Evolutionary conservation across 2,113 vertebrate genomes (phyloP).

Genomic region (Burhinus bistriatus): DNA sequence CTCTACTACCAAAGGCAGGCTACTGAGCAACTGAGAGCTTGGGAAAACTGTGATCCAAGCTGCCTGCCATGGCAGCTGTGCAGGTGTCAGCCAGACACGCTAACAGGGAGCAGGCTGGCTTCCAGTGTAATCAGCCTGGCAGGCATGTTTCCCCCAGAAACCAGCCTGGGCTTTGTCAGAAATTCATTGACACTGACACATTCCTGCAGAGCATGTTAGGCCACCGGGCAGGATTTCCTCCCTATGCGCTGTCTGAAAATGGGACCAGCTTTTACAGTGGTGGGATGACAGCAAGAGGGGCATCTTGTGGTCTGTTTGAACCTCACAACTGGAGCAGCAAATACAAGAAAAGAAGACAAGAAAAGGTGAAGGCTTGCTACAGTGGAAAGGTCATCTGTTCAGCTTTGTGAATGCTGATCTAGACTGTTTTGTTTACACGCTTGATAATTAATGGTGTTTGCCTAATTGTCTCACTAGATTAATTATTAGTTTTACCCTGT

Average conservation of each 20-base stretch:
- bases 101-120: background rate
- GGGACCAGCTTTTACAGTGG: background rate
- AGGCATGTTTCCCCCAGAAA: background rate
- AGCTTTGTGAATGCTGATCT: background rate
- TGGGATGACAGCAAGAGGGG: background rate
- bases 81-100: background rate
- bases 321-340: background rate
- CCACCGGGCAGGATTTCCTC: background rate
- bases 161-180: background rate
- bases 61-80: background rate
- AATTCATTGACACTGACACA: background rate
- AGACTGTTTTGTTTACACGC: slow-evolving; percentile 9
- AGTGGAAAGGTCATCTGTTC: background rate
- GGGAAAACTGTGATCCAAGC: background rate
- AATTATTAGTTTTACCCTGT: slow-evolving; percentile 3
- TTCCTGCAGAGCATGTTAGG: background rate
- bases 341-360: background rate
- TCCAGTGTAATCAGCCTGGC: background rate
- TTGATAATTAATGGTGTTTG: slow-evolving; percentile 24
- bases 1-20: background rate
- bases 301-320: background rate
- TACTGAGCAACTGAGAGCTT: background rate
- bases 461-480: background rate
- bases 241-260: background rate
- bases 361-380: background rate